Evolutionary conservation across 2,888 invertebrate genomes (phyloP), one percentile per base, ranked within the genome.

Genomic region (Dendrolimus pini): DNA sequence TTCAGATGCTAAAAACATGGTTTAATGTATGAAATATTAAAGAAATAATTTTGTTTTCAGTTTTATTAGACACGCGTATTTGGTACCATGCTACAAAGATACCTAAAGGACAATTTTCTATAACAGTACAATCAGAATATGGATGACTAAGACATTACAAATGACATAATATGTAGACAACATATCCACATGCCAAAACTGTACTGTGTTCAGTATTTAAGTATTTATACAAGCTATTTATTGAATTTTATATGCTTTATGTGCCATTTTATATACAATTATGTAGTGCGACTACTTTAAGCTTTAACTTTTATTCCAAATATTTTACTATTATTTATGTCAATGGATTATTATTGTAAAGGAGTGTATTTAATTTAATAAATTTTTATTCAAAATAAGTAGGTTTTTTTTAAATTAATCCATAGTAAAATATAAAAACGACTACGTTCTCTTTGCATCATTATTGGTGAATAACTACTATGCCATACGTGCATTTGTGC

Each of bases 51-150:
- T 58, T 61, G 61, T 61, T 88, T 93, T 63, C 85, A 95, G 96
- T 98, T 61, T 91, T 98, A 60, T 89, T 98, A 57, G 97, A 98
- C 76, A 98, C 98, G 0, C 93, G 97, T 68, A 92, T 96, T 62
- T 98, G 98, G 98, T 98, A 97, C 79, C 97, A 98, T 80, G 94
- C 95, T 57, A 98, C 98, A 52, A 93, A 92, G 66, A 95, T 97
- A 59, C 93, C 95, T 55, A 94, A 95, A 65, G 95, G 95, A 7
- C 93, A 95, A 74, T 94, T 98, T 71, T 96, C 97, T 66, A 90
- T 98, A 54, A 96, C 97, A 12, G 94, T 98, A 60, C 97, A 97
- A 69, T 98, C 98, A 0, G 98, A 98, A 81, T 98, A 97, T 85
- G 97, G 98, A 69, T 77, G 61, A 68, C 55, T 41, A 95, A 41